phyloP scores from a whole-genome alignment of 1,140 invertebrate genomes.

The Drosophila ironensis region DNA sequence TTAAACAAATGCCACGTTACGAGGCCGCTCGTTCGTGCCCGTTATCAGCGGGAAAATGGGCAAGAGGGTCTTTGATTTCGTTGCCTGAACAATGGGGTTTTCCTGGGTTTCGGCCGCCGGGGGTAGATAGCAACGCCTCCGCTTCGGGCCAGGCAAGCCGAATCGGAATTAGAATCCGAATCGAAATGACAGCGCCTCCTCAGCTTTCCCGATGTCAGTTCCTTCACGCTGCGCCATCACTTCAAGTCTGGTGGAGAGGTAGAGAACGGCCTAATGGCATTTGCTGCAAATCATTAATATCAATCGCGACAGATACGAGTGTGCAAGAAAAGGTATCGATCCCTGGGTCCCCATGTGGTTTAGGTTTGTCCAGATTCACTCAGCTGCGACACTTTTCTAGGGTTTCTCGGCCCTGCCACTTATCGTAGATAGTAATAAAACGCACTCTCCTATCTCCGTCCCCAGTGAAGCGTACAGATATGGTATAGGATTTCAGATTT shows the following conservation, averaged over 20 bases:
- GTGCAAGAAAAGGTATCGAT: conserved; percentile 12
- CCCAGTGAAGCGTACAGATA: neutral
- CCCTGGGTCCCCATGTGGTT: conserved; percentile 24
- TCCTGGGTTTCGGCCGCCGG: conserved; percentile 9
- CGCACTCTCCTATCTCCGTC: neutral
- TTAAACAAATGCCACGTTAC: conserved; percentile 76
- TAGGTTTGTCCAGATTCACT: conserved; percentile 47
- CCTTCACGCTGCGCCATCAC: conserved; percentile 63
- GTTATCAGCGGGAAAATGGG: conserved; percentile 54
- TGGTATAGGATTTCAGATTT: conserved; percentile 5
- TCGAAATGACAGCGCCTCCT: conserved; percentile 4
- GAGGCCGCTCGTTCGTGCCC: conserved; percentile 38
- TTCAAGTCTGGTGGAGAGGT: conserved; percentile 44
- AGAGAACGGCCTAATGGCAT: conserved; percentile 57
- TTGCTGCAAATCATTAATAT: conserved; percentile 72
- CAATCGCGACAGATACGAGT: conserved; percentile 40
- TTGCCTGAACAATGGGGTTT: conserved; percentile 40
- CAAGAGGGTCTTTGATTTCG: conserved; percentile 67
- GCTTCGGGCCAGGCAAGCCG: conserved; percentile 52
- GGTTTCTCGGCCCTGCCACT: conserved; percentile 20
- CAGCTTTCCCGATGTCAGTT: conserved; percentile 11
- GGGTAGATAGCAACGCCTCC: conserved; percentile 68
- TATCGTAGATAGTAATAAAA: conserved; percentile 15
- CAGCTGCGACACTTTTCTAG: conserved; percentile 30
- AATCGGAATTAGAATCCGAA: conserved; percentile 13